A percentile compares a stretch with the other conserved stretches of the same genome.
These are phyloP conservation scores for Diceros bicornis DNA, from an alignment of 2,797 vertebrate genomes.

Conservation along the genomic window DNA sequence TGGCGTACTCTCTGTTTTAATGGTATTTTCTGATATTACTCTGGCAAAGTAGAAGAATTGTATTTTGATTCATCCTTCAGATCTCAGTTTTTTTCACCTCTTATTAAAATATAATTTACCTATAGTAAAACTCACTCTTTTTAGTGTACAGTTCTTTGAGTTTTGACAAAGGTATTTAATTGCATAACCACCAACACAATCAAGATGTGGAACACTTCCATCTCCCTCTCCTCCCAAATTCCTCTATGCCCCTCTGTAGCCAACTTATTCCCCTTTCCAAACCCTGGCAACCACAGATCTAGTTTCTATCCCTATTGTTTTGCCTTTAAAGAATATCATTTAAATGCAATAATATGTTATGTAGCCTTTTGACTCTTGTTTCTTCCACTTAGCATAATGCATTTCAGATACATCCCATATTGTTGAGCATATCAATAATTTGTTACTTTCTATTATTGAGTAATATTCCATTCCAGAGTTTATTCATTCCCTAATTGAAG, in stretches of 20 bases:
- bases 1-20: not conserved
- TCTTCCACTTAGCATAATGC: not conserved
- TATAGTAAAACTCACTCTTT: not conserved
- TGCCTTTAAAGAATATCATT: not conserved
- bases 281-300: not conserved
- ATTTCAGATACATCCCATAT: not conserved
- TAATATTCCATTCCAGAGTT: not conserved
- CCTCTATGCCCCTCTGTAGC: not conserved
- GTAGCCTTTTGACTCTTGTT: not conserved
- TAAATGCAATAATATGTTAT: not conserved
- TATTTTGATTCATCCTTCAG: slow-evolving; percentile 26
- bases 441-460: not conserved
- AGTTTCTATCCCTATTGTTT: not conserved
- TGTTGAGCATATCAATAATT: not conserved
- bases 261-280: not conserved
- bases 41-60: slow-evolving; percentile 4
- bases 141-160: not conserved
- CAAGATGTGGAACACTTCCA: not conserved
- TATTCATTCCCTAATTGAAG: not conserved
- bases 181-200: not conserved
- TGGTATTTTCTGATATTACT: slow-evolving; percentile 25
- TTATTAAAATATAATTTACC: slow-evolving; percentile 38
- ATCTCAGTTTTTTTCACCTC: not conserved
- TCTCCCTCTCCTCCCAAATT: not conserved
- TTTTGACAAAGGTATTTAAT: slow-evolving; percentile 56